A percentile compares a stretch with the other conserved stretches of the same genome.
These are phyloP conservation scores for Prinia subflava DNA, from an alignment of 2,113 vertebrate genomes.

Conservation along the genomic window DNA sequence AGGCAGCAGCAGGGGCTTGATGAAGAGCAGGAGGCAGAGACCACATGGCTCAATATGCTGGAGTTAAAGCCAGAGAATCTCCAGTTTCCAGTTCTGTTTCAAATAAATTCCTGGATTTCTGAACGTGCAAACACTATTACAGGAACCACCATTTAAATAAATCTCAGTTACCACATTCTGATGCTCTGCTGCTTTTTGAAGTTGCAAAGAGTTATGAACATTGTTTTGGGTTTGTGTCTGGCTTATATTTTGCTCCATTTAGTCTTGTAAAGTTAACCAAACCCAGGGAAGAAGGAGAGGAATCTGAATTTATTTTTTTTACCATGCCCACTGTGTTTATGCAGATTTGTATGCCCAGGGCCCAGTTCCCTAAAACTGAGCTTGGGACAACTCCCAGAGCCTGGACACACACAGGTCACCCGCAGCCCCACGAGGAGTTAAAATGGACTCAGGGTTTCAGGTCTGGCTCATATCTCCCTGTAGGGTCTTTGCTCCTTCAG, in stretches of 20 bases:
- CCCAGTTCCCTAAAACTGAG: not conserved
- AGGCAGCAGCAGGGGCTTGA: not conserved
- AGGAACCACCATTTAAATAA: not conserved
- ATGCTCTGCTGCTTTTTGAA: not conserved
- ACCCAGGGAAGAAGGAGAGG: not conserved
- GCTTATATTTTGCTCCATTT: not conserved
- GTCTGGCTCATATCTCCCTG: not conserved
- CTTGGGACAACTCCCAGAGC: not conserved
- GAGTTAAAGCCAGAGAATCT: not conserved
- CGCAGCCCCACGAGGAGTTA: rapidly evolving
- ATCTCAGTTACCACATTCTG: not conserved
- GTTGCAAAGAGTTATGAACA: not conserved
- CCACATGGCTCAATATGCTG: not conserved
- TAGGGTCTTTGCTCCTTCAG: not conserved
- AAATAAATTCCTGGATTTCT: not conserved
- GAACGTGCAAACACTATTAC: not conserved
- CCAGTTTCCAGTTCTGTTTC: not conserved
- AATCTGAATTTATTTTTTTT: not conserved
- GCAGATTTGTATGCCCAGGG: not conserved
- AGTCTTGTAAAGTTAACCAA: not conserved
- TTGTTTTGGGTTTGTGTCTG: not conserved
- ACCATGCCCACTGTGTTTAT: not conserved
- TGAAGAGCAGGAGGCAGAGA: not conserved
- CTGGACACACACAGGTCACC: not conserved
- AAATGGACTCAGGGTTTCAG: not conserved